Evolutionary conservation across 2,113 vertebrate genomes (phyloP).

Genomic region (Rostratula benghalensis): DNA sequence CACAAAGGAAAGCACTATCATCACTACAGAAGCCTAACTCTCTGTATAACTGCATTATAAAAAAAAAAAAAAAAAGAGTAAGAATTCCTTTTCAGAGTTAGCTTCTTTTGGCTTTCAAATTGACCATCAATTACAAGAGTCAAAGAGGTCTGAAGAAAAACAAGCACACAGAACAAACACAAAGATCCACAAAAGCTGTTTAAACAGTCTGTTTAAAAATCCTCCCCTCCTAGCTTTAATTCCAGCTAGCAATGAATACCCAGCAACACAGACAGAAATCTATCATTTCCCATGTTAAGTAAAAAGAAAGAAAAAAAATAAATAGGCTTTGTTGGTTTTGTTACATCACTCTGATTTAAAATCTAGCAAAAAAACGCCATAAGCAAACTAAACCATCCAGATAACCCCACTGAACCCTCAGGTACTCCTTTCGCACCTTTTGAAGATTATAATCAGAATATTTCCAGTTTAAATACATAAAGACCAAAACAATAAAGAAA

Average conservation of each 20-base stretch:
- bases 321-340: slow-evolving; percentile 48
- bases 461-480: not conserved
- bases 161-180: slow-evolving; percentile 60
- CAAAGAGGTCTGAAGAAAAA: slow-evolving; percentile 53
- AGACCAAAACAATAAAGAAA: not conserved
- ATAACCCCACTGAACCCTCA: not conserved
- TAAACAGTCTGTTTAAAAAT: slow-evolving; percentile 57
- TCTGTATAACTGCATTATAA: not conserved
- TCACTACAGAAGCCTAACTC: not conserved
- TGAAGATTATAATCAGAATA: not conserved
- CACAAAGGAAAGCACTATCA: not conserved
- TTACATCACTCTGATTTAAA: slow-evolving; percentile 13
- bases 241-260: slow-evolving; percentile 39
- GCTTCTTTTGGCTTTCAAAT: slow-evolving; percentile 52
- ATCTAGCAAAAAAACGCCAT: not conserved
- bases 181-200: slow-evolving; percentile 61
- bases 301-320: slow-evolving; percentile 30
- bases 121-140: slow-evolving; percentile 53
- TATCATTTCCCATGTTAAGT: slow-evolving; percentile 16
- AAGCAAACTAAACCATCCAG: slow-evolving; percentile 16
- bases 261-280: slow-evolving; percentile 35
- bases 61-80: not conserved
- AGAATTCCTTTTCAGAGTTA: slow-evolving; percentile 26
- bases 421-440: slow-evolving; percentile 6
- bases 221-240: slow-evolving; percentile 38